phyloP scores from a whole-genome alignment of 2,113 vertebrate genomes.

The Nothoprocta pentlandii region DNA sequence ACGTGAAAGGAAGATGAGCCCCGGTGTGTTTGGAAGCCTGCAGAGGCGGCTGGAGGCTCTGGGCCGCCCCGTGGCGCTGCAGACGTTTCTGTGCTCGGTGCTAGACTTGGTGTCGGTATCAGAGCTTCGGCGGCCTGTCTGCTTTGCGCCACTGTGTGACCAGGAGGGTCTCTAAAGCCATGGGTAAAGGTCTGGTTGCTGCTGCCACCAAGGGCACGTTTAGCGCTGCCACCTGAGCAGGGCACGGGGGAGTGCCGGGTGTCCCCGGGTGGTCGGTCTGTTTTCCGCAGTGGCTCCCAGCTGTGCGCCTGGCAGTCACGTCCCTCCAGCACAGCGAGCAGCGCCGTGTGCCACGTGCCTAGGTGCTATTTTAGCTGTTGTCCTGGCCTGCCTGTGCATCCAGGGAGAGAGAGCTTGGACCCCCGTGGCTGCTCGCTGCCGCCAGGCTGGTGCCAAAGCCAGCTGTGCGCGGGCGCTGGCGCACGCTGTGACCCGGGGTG shows the following conservation, averaged over 20 bases:
- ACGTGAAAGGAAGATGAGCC: background rate
- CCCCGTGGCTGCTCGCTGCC: background rate
- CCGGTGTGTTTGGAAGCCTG: background rate
- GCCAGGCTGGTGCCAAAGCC: background rate
- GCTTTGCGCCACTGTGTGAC: background rate
- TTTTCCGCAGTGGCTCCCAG: background rate
- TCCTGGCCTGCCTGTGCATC: background rate
- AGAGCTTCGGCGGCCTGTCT: background rate
- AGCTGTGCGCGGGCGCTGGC: accelerated
- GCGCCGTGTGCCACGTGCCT: accelerated
- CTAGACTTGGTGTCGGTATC: too few relatives aligned
- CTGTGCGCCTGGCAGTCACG: background rate
- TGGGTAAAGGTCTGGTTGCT: too few relatives aligned
- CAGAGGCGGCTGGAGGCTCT: background rate
- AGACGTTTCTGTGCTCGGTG: accelerated
- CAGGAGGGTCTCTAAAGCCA: background rate
- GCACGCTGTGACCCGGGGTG: too few relatives aligned
- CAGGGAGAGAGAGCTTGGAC: background rate
- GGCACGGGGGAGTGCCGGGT: background rate
- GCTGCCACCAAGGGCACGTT: too few relatives aligned
- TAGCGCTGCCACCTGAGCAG: background rate
- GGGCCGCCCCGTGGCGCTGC: accelerated
- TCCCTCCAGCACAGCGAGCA: background rate
- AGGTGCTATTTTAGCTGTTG: background rate
- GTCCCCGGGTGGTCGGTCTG: too few relatives aligned